Evolutionary conservation across 2,113 vertebrate genomes (phyloP).

Genomic region (Sinosuthora webbiana): DNA sequence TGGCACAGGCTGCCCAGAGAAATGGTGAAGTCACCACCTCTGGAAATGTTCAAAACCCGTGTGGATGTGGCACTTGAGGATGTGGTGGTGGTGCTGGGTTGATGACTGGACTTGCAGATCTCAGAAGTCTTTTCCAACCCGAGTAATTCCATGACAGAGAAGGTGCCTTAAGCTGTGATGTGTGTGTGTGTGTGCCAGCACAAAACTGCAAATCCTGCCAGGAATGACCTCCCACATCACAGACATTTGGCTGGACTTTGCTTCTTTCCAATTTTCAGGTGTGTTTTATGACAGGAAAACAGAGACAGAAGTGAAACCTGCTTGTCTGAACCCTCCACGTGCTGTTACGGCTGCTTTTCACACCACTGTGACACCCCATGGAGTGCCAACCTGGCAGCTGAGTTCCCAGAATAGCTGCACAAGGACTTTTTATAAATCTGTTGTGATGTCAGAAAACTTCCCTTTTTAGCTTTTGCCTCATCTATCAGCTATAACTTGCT

Average conservation of each 20-base stretch:
- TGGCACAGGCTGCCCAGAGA: background rate
- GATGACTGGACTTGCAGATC: background rate
- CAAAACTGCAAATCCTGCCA: background rate
- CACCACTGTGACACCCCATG: background rate
- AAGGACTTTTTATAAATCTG: background rate
- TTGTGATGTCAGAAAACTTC: conserved; percentile 50
- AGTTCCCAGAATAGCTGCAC: conserved; percentile 43
- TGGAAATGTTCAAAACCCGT: background rate
- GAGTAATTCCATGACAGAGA: background rate
- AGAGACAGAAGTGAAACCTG: background rate
- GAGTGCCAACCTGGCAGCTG: conserved; percentile 27
- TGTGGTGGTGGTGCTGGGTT: background rate
- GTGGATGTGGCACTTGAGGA: background rate
- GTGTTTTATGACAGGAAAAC: background rate
- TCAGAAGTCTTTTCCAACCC: background rate
- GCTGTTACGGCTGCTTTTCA: background rate
- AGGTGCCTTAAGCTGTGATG: background rate
- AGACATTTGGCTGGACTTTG: background rate
- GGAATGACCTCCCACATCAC: background rate
- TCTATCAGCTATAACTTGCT: conserved; percentile 13
- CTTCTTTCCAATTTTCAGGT: background rate
- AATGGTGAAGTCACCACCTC: background rate
- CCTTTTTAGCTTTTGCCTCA: conserved; percentile 60
- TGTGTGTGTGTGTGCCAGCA: background rate
- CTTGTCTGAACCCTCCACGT: background rate